These are phyloP conservation scores for Scaeva pyrastri DNA, from an alignment of 2,888 invertebrate species.

Conservation along the genomic window DNA sequence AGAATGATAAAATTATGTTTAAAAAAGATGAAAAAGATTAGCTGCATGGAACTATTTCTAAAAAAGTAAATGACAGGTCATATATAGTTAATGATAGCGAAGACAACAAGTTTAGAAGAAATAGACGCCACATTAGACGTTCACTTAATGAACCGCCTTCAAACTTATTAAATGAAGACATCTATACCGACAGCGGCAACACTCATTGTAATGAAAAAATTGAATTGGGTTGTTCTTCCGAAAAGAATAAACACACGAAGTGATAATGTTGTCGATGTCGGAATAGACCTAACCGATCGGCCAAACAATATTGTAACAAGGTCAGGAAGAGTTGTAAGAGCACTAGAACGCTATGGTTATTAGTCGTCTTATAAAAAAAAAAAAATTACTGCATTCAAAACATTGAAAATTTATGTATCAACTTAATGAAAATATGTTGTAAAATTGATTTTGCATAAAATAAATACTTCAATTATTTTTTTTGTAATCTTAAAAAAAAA, in stretches of 20 bases:
- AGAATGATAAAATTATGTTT: constrained; percentile 21
- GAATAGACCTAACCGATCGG: constrained; percentile 17
- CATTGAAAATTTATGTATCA: not conserved
- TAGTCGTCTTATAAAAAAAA: not conserved
- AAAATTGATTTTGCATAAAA: not conserved
- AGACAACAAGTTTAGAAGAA: constrained; percentile 24
- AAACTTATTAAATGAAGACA: constrained; percentile 21
- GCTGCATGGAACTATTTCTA: constrained; percentile 19
- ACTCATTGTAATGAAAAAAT: not conserved
- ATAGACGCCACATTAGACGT: constrained; percentile 22
- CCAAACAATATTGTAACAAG: constrained; percentile 47
- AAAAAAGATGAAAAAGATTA: constrained; percentile 24
- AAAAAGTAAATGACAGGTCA: constrained; percentile 22
- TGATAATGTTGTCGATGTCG: constrained; percentile 26
- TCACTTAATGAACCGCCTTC: constrained; percentile 22
- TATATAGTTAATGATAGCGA: constrained; percentile 31
- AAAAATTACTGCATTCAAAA: not conserved
- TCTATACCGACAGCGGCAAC: constrained; percentile 37
- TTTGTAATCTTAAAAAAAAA: constrained; percentile 8
- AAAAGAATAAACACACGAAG: not conserved
- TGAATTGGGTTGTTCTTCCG: constrained; percentile 7
- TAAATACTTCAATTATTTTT: not conserved
- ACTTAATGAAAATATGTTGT: not conserved
- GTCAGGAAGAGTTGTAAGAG: constrained; percentile 49
- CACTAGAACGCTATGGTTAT: constrained; percentile 41